Evolutionary conservation across 2,888 invertebrate species (phyloP).

Genomic region (Drosophila monieri): DNA sequence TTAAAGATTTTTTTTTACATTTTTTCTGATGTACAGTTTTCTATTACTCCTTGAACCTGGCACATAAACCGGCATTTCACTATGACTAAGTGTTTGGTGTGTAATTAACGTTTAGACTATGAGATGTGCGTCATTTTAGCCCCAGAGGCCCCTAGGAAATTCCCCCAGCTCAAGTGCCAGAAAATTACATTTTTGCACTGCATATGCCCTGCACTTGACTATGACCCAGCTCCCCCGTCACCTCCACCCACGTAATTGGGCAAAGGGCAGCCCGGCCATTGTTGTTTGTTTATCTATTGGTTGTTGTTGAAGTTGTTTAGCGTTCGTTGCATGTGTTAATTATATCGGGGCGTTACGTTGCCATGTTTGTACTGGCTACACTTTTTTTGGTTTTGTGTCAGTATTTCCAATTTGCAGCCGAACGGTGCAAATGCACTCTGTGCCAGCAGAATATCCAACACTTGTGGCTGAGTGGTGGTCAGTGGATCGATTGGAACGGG

Average conservation of each 20-base stretch:
- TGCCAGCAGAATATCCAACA: slow-evolving; percentile 27
- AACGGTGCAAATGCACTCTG: slow-evolving; percentile 37
- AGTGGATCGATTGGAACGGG: slow-evolving; percentile 35
- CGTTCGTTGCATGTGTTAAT: slow-evolving; percentile 39
- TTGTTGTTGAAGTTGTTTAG: slow-evolving; percentile 25
- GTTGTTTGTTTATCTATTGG: slow-evolving; percentile 29
- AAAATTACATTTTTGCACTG: slow-evolving; percentile 19
- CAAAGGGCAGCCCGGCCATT: slow-evolving; percentile 68
- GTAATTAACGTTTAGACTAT: slow-evolving; percentile 26
- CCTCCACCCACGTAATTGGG: slow-evolving; percentile 56
- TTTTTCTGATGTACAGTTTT: slow-evolving; percentile 24
- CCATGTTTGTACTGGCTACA: slow-evolving; percentile 22
- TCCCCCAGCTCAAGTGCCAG: slow-evolving; percentile 18
- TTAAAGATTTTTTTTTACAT: not conserved
- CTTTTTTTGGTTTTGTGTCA: slow-evolving; percentile 5
- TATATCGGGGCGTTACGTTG: slow-evolving; percentile 35
- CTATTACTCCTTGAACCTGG: slow-evolving; percentile 40
- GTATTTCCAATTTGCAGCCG: slow-evolving; percentile 25
- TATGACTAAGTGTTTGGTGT: not conserved
- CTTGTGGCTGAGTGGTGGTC: slow-evolving; percentile 18
- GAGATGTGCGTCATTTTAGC: slow-evolving; percentile 34
- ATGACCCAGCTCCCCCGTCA: not conserved
- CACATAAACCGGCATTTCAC: slow-evolving; percentile 6
- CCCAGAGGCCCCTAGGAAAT: slow-evolving; percentile 24
- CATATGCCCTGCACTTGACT: slow-evolving; percentile 46